Evolutionary conservation across 2,888 invertebrate genomes (phyloP), one percentile per base, ranked within the genome.

Genomic region (Trichacis sp.): DNA sequence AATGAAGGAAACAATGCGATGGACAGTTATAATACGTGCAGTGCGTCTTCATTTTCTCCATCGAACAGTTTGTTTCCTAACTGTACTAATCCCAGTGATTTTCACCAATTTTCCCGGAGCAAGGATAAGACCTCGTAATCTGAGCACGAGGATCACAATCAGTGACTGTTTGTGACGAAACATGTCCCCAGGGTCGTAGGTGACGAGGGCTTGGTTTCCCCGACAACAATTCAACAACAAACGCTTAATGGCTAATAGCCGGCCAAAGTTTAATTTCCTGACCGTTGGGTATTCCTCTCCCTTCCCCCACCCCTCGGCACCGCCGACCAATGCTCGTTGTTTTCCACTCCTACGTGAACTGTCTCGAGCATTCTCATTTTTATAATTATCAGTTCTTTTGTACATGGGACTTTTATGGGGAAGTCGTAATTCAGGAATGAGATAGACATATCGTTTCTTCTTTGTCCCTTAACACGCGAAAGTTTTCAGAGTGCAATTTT

Each of bases 221-320:
- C 77, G 81, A 76, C 81, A 76, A 76, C 81, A 76, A 83, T 82
- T 57, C 68, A 71, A 71, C 74, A 77, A 81, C 83, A 82, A 81
- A 81, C 77, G 75, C 74, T 77, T 79, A 80, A 81, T 78, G 78
- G 78, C 75, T 74, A 73, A 74, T 75, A 77, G 77, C 76, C 72
- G 74, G 69, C 74, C 74, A 76, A 79, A 82, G 79, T 80, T 82
- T 83, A 82, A 83, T 83, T 82, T 84, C 79, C 82, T 78, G 80
- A 70, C 74, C 73, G 74, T n/a, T n/a, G n/a, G n/a, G n/a, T n/a
- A n/a, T n/a, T n/a, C n/a, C n/a, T n/a, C n/a, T n/a, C n/a, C n/a
- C n/a, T n/a, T n/a, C n/a, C n/a, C n/a, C n/a, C n/a, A n/a, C n/a
- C n/a, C n/a, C n/a, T n/a, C n/a, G n/a, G n/a, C n/a, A n/a, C n/a